Base-by-base conservation (phyloP, 2,113 vertebrate genomes). In the Platysternon megacephalum region DNA sequence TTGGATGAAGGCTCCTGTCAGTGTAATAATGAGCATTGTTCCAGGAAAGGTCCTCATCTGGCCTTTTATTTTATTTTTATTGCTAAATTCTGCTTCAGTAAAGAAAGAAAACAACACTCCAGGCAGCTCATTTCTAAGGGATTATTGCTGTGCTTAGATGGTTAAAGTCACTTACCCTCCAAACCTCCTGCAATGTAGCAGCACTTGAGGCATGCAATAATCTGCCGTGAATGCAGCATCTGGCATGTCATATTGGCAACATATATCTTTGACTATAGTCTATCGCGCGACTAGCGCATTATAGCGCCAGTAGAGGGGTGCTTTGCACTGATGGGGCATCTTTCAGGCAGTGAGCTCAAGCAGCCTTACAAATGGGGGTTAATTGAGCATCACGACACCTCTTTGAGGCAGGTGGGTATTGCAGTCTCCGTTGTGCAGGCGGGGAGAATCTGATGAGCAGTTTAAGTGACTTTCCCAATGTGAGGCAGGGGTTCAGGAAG, bases 241-340 rank as follows among this genome's bases (percentile, higher is more conserved):
- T 95, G 92, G 81, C 29, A 0, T 6, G 26, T 52, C 42, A 8
- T 56, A 87, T 92, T 68, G 74, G 11, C 91, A 95, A 49, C 82
- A 32, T 3, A 8, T 24, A 2, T 48, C 53, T 87, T 6, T 87
- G 61, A 72, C 68, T 49, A 9, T 9, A 44, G 51, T 76, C 76
- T 84, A 3, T n/a, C 0, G 0, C 0, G 3, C 0, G 1, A 35
- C 11, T 5, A 80, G 61, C 61, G 52, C 21, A 80, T 61, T 26
- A 8, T 1, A 82, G 53, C 22, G 48, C 0, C 2, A 85, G 86
- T 39, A 39, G 4, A 85, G 68, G 58, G 65, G 82, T 42, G 52
- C 72, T 87, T 82, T 1, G 11, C 0, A 0, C 2, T 46, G 65
- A 26, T 14, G 65, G 49, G 84, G 58, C 93, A 83, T 93, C 94